Conservation (phyloP, 2,888 invertebrate species). For the Podotricha telesiphe region DNA sequence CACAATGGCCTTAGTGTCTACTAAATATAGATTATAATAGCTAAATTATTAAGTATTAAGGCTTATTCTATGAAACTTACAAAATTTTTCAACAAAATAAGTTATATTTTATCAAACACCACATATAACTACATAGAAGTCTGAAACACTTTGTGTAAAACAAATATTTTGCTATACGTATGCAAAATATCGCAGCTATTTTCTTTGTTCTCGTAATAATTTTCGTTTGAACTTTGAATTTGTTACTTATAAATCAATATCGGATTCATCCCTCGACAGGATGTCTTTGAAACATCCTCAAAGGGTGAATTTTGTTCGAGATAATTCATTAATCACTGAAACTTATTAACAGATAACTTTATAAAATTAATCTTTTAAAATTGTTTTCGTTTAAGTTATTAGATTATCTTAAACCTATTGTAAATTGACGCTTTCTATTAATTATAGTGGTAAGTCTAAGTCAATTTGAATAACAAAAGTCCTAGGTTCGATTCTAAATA, state of each 20-base stretch:
- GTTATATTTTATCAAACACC: no score
- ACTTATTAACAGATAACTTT: conserved; percentile 30
- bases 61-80: no score
- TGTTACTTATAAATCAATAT: conserved; percentile 58
- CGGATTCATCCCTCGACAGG: conserved; percentile 52
- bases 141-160: conserved; percentile 15
- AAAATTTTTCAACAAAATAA: not conserved
- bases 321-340: conserved; percentile 45
- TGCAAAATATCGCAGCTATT: conserved; percentile 35
- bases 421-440: not conserved
- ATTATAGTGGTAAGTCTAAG: not conserved
- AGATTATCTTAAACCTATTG: conserved; percentile 6
- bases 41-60: no score
- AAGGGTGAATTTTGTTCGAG: conserved; percentile 34
- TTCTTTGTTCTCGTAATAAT: conserved; percentile 24
- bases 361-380: conserved; percentile 23
- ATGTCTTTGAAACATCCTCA: conserved; percentile 58
- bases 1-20: no score
- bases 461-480: not conserved
- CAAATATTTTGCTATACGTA: conserved; percentile 26
- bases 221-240: conserved; percentile 49
- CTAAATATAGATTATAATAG: no score
- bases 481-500: not conserved
- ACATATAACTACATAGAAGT: not conserved
- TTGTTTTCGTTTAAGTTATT: conserved; percentile 23